Base-by-base conservation (phyloP, 2,113 vertebrate species). In the Agapornis roseicollis region DNA sequence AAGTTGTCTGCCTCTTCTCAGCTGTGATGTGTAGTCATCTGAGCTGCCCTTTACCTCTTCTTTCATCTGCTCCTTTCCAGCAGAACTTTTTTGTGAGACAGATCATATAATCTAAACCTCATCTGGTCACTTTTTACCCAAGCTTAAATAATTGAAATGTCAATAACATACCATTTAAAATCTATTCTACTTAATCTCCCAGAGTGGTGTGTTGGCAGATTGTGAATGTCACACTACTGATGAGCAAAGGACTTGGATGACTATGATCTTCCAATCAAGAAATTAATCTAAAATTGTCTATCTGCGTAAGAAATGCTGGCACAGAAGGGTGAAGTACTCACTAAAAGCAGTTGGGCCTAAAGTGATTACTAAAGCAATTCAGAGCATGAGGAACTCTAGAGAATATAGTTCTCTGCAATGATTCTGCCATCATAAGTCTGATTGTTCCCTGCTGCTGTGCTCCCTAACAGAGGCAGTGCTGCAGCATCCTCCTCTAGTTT, bases 101-200 rank as follows among this genome's bases (percentile, higher is more conserved):
- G 81, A 93, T 96, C 93, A 18, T 85, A 90, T 60, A 82, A 93
- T 92, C 96, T 96, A 93, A 96, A 91, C 68, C 93, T 97, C 80
- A 91, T 97, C 92, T 96, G 93, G 94, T 96, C 94, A 94, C 96
- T 96, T 94, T 94, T 91, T 96, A 83, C 89, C 31, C 17, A 88
- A 92, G 94, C 85, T 76, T 91, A 93, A 95, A 96, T 98, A 97
- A 97, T 97, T 94, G 96, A 96, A 96, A 97, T 97, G 94, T 96
- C 97, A 97, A 97, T 97, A 97, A 96, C 88, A 82, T 68, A 82
- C 93, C 91, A 90, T 97, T 97, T 97, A 96, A 95, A 96, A 96
- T 91, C 95, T 96, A 93, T 96, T 96, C 97, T 93, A 56, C 82
- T 96, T 97, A 97, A 98, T 98, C 96, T 97, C 88, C 82, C 94